phyloP scores from a whole-genome alignment of 2,888 invertebrate species.

The Camponotus fellah region DNA sequence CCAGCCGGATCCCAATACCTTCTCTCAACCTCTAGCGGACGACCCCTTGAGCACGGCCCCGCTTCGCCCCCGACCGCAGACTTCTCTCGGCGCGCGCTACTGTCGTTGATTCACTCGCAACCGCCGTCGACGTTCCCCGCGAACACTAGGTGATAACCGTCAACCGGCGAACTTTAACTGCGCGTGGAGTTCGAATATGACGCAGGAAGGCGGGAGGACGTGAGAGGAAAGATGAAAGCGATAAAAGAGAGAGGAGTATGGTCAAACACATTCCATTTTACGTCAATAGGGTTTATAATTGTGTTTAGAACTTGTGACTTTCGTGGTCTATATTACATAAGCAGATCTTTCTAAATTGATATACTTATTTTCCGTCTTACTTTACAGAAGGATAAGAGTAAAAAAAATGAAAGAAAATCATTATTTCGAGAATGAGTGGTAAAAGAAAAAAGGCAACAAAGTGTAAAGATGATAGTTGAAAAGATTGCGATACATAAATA shows the following conservation, averaged over 20 bases:
- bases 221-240: constrained; percentile 52
- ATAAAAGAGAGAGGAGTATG: background rate
- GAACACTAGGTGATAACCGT: constrained; percentile 70
- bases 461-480: constrained; percentile 16
- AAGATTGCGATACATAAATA: background rate
- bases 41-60: constrained; percentile 61
- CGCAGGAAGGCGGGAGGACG: constrained; percentile 42
- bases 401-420: background rate
- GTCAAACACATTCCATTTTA: constrained; percentile 59
- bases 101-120: constrained; percentile 68
- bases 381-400: too few relatives aligned
- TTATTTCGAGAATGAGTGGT: background rate
- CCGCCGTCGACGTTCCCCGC: constrained; percentile 66
- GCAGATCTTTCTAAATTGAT: background rate
- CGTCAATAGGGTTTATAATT: constrained; percentile 49
- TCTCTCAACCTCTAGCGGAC: constrained; percentile 60
- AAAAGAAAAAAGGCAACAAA: constrained; percentile 26
- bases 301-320: constrained; percentile 36
- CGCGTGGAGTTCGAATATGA: constrained; percentile 65
- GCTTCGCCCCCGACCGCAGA: constrained; percentile 49
- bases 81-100: constrained; percentile 52
- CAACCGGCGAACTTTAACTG: constrained; percentile 78
- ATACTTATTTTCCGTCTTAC: background rate
- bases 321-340: background rate
- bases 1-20: constrained; percentile 77